Evolutionary conservation across 1,140 invertebrate genomes (phyloP).

Genomic region (Papilio glaucus): DNA sequence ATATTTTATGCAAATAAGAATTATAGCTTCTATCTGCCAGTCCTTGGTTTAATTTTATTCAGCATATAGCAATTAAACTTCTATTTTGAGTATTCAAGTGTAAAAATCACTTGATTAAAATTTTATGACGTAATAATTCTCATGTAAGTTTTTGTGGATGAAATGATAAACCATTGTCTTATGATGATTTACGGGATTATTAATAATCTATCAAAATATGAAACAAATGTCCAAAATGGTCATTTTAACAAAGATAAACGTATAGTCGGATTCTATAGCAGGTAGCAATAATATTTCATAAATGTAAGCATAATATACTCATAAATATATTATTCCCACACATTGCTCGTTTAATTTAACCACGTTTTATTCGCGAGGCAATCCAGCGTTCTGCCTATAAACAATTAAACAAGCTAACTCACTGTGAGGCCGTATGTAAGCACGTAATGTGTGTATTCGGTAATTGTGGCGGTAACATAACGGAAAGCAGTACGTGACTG

Average conservation of each 20-base stretch:
- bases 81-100: too few species aligned
- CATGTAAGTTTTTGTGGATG: too few species aligned
- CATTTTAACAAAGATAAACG: not conserved
- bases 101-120: too few species aligned
- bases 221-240: not conserved
- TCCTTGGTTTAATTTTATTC: too few species aligned
- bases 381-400: constrained; percentile 57
- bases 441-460: constrained; percentile 64
- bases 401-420: constrained; percentile 62
- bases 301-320: not conserved
- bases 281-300: not conserved
- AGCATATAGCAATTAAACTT: too few species aligned
- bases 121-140: too few species aligned
- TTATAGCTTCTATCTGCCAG: too few species aligned
- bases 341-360: constrained; percentile 42
- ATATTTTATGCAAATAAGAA: too few species aligned
- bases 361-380: constrained; percentile 43
- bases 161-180: too few species aligned
- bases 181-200: too few species aligned
- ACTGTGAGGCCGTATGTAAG: constrained; percentile 54
- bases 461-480: constrained; percentile 68
- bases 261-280: not conserved
- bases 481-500: constrained; percentile 61
- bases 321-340: not conserved
- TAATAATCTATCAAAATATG: constrained; percentile 6